Base-by-base conservation (phyloP, 1,140 invertebrate species). In the Papilio machaon region DNA sequence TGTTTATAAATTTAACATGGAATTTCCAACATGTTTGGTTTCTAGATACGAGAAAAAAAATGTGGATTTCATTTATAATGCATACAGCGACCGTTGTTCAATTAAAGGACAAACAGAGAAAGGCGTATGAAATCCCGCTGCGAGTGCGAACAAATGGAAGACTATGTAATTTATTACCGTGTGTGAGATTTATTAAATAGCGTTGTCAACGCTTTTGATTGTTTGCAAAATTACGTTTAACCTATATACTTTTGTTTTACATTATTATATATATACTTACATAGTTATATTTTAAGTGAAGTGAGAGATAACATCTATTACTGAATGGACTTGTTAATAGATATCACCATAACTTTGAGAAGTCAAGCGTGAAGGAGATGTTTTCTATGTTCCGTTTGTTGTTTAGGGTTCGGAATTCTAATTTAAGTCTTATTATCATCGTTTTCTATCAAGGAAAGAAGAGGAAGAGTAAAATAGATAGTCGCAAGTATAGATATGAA, bases 1-100 rank as follows among this genome's bases (percentile, higher is more conserved):
- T 86, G 86, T 86, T 90, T 88, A 88, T 86, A 88, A 89, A 90
- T 90, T 89, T 87, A 89, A 86, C 82, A 81, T 82, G 81, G 81
- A 82, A 86, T 82, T 82, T 84, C 84, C 83, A 83, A 80, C 75
- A 78, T 80, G 82, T 84, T 73, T 81, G 82, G 73, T 43, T 80
- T 64, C 54, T 79, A 64, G 35, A 78, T 70, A 70, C 64, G 30
- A 70, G 35, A 58, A 38, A 78, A 78, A 79, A 79, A 79, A 78
- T 38, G 58, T 19, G 19, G 58, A 64, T 35, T 64, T 43, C 54
- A 60, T 78, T 78, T 60, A 78, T 78, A 78, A 78, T 78, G 58
- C 76, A 78, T 60, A 60, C 23, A 35, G 76, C 76, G 30, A 78
- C 52, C 49, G 54, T 78, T 60, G 76, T 78, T 78, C 52, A 78